Conservation (phyloP, 1,140 invertebrate species). For the Pararge aegeria region DNA sequence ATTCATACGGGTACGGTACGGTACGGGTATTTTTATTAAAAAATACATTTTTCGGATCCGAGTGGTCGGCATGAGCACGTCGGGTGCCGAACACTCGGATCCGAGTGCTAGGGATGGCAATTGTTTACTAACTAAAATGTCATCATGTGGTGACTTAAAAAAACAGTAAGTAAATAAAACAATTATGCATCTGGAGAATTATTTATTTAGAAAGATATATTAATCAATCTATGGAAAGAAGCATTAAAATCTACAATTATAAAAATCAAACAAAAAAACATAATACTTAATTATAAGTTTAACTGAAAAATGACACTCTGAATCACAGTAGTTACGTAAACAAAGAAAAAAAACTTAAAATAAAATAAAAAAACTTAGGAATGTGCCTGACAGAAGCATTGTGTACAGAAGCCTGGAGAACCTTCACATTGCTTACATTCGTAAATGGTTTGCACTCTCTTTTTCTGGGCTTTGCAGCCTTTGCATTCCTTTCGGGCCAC, state of each 20-base stretch:
- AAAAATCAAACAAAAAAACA: background rate
- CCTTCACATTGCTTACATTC: slow-evolving; percentile 12
- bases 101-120: slow-evolving; percentile 20
- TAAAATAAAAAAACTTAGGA: background rate
- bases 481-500: slow-evolving; percentile 19
- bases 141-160: too few relatives aligned
- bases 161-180: too few relatives aligned
- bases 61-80: slow-evolving; percentile 30
- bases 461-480: slow-evolving; percentile 15
- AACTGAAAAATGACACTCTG: too few relatives aligned
- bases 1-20: too few relatives aligned
- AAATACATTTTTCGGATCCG: slow-evolving; percentile 28
- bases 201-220: slow-evolving; percentile 9
- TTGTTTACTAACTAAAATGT: slow-evolving; percentile 15
- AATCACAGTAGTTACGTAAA: too few relatives aligned
- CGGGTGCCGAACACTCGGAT: slow-evolving; percentile 21
- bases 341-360: too few relatives aligned
- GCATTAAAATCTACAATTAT: slow-evolving; percentile 2
- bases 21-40: slow-evolving; percentile 26
- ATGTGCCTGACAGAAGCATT: slow-evolving; percentile 4
- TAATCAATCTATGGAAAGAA: slow-evolving; percentile 11
- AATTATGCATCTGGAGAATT: slow-evolving; percentile 15
- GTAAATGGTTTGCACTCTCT: slow-evolving; percentile 18
- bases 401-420: slow-evolving; percentile 13
- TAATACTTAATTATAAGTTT: too few relatives aligned